phyloP scores from a whole-genome alignment of 2,113 vertebrate genomes.

The Ciconia boyciana region DNA sequence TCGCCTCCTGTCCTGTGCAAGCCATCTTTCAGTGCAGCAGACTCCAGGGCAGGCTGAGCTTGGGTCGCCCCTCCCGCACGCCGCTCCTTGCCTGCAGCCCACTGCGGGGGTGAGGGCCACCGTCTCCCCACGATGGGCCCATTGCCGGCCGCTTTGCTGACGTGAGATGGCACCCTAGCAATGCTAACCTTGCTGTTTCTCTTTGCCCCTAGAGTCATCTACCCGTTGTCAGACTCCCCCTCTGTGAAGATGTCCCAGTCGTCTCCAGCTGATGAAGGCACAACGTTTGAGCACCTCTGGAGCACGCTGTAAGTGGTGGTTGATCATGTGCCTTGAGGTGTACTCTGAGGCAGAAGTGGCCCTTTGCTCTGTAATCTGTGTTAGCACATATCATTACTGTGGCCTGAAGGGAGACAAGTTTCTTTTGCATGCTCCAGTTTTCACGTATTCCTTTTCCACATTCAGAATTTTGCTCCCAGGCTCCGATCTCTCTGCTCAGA shows the following conservation, averaged over 20 bases:
- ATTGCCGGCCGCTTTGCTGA: not conserved
- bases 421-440: not conserved
- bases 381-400: too few relatives aligned
- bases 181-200: not conserved
- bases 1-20: not conserved
- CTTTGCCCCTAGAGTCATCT: conserved; percentile 74
- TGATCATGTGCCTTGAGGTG: fast-evolving
- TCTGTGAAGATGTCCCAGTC: conserved; percentile 88
- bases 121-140: not conserved
- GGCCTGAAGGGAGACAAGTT: not conserved
- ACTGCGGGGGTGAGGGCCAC: not conserved
- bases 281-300: conserved; percentile 94
- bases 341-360: fast-evolving
- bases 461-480: not conserved
- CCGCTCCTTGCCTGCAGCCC: not conserved
- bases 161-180: fast-evolving
- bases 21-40: too few relatives aligned
- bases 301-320: conserved; percentile 87
- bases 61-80: too few relatives aligned
- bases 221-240: conserved; percentile 72
- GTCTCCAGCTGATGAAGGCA: conserved; percentile 82
- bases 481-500: not conserved
- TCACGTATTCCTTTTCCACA: not conserved
- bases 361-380: not conserved
- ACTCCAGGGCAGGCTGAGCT: not conserved